A percentile compares a stretch with the other conserved stretches of the same genome.
These are phyloP conservation scores for Kryphioiulus occultus DNA, from an alignment of 2,888 invertebrate species.

Conservation along the genomic window DNA sequence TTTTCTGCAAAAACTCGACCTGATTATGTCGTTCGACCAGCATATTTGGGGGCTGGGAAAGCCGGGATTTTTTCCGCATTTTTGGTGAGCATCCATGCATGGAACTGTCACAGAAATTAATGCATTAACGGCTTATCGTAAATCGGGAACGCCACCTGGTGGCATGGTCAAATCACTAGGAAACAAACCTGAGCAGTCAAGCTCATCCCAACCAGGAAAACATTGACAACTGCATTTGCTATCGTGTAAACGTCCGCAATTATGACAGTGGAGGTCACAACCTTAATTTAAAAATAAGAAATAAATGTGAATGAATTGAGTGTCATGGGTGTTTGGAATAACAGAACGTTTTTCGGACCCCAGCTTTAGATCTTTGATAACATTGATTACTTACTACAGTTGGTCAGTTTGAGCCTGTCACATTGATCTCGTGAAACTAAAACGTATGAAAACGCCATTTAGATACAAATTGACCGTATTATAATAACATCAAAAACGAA, in stretches of 20 bases:
- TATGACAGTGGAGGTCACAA: slow-evolving; percentile 12
- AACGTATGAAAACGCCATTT: not conserved
- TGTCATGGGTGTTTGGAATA: not conserved
- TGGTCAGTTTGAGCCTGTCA: not conserved
- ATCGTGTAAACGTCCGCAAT: slow-evolving; percentile 6
- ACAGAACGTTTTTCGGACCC: too few species aligned
- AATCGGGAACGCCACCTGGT: not conserved
- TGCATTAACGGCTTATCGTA: not conserved
- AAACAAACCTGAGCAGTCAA: slow-evolving; percentile 39
- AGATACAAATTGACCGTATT: not conserved
- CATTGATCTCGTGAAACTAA: not conserved
- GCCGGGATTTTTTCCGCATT: not conserved
- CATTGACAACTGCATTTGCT: slow-evolving; percentile 17
- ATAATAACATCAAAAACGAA: not conserved
- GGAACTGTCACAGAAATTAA: not conserved
- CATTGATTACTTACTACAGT: not conserved
- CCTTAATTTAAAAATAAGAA: not conserved
- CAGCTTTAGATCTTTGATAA: too few species aligned
- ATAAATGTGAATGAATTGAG: not conserved
- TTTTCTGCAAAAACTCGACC: not conserved
- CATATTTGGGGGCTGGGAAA: not conserved
- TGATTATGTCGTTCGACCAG: not conserved
- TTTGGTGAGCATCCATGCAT: not conserved
- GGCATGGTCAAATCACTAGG: not conserved
- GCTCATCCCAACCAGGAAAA: slow-evolving; percentile 16